phyloP scores from a whole-genome alignment of 2,888 invertebrate genomes.

The Ametastegia equiseti region DNA sequence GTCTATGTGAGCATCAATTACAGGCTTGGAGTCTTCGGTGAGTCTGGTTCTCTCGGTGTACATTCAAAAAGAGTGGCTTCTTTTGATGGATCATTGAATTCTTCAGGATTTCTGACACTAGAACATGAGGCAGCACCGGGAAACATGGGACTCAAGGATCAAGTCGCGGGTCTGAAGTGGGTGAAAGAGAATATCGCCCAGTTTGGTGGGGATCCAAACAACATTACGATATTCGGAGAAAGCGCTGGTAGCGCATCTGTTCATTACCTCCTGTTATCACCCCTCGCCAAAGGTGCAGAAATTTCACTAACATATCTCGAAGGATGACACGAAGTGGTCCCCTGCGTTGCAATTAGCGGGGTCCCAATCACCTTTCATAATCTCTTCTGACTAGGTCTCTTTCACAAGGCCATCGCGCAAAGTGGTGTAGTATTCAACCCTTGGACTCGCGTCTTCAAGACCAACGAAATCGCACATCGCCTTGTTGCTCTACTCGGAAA shows the following conservation, averaged over 20 bases:
- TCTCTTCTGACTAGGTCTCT: conserved; percentile 78
- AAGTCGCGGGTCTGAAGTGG: conserved; percentile 81
- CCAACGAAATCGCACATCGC: conserved; percentile 80
- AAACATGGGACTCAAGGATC: conserved; percentile 84
- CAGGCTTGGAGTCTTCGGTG: conserved; percentile 39
- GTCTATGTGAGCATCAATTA: conserved; percentile 33
- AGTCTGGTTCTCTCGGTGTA: not conserved
- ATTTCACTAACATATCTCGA: not conserved
- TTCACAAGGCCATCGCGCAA: conserved; percentile 86
- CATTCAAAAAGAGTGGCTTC: not conserved
- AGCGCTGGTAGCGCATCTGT: conserved; percentile 84
- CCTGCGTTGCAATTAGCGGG: not conserved
- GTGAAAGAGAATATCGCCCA: conserved; percentile 80
- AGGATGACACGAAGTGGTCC: not conserved
- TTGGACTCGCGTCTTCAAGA: conserved; percentile 82
- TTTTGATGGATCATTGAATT: not conserved
- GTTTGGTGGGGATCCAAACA: conserved; percentile 82
- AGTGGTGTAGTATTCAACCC: conserved; percentile 85
- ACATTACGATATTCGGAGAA: conserved; percentile 84
- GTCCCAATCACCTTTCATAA: not conserved
- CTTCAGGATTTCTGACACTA: conserved; percentile 81
- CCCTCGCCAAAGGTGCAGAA: conserved; percentile 77
- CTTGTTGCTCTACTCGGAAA: conserved; percentile 82
- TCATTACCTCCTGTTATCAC: conserved; percentile 84
- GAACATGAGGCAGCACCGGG: conserved; percentile 82